Evolutionary conservation across 2,888 invertebrate genomes (phyloP), one percentile per base, ranked within the genome.

Genomic region (Mesochorus sp.): DNA sequence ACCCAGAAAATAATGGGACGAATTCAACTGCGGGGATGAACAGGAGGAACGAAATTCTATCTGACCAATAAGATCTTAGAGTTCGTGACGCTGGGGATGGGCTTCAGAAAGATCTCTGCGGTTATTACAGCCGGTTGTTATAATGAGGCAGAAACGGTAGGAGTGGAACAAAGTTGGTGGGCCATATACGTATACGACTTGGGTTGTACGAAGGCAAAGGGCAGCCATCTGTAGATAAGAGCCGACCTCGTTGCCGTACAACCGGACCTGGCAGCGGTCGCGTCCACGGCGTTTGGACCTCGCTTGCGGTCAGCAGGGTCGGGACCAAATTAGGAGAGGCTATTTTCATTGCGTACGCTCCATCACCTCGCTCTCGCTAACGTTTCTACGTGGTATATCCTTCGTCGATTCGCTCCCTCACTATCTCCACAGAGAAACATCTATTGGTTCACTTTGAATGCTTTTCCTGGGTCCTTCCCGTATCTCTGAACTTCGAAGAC

Each of bases 261-360:
- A 59, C 66, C 61, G 66, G 76, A 67, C 72, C 47, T 62, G 67
- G 55, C 42, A 19, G 37, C 51, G 72, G 66, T 24, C 14, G 24
- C 39, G 61, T 49, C 55, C 37, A 77, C 39, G 67, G 81, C 82
- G 66, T 66, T 53, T 47, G 67, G 67, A 47, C 64, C 55, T 55
- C 49, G 76, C 47, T 81, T 82, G 84, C 82, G 85, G 86, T 88
- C 88, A 84, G 84, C 28, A 47, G 85, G 87, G 86, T 85, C 85
- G 85, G n/a, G 72, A 81, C 66, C 78, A 85, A 88, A 88, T 88
- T 87, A 87, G 87, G 80, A 86, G 84, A 84, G 84, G 81, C 84
- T 82, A 88, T 88, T 88, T 88, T 88, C 88, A 88, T 88, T 88
- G 88, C 84, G 84, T 73, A 74, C 79, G 72, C 80, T 81, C 74